Percentiles rank a stretch among this genome's conserved stretches.
These are phyloP conservation scores for Epinephelus awoara DNA, from an alignment of 2,797 vertebrate genomes.

Conservation along the genomic window DNA sequence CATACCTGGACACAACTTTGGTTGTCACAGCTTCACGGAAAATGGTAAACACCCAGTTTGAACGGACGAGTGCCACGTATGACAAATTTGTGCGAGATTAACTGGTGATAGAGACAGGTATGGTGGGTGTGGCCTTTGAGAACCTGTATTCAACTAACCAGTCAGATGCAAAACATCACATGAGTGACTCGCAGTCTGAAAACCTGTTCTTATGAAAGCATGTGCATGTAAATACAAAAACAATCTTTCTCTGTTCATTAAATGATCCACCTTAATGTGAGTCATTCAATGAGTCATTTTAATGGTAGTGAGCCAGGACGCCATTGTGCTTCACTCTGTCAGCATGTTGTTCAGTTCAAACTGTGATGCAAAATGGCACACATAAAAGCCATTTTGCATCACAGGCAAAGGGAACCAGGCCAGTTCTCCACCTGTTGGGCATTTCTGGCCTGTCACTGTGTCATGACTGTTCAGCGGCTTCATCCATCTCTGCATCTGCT, in stretches of 20 bases:
- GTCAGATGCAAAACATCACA: slow-evolving; percentile 20
- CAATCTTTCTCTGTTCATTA: slow-evolving; percentile 2
- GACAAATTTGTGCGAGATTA: too few relatives aligned
- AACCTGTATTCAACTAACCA: too few relatives aligned
- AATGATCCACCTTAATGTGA: slow-evolving; percentile 1
- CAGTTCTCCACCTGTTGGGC: background rate
- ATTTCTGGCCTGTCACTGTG: background rate
- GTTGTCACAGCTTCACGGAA: too few relatives aligned
- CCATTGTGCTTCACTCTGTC: slow-evolving; percentile 1
- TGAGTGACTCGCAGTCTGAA: background rate
- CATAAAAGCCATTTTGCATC: too few relatives aligned
- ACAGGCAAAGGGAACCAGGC: slow-evolving; percentile 1
- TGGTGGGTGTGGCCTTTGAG: too few relatives aligned
- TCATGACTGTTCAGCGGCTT: slow-evolving; percentile 64
- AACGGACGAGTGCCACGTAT: accelerated
- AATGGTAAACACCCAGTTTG: background rate
- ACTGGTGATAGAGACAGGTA: too few relatives aligned
- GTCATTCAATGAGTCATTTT: slow-evolving; percentile 4
- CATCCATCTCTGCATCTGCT: slow-evolving; percentile 75
- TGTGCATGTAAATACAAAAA: slow-evolving; percentile 1
- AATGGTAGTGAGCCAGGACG: background rate
- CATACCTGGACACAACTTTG: too few relatives aligned
- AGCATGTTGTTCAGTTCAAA: slow-evolving; percentile 27
- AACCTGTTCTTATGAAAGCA: background rate
- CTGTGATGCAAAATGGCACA: background rate